Evolutionary conservation across 2,888 invertebrate genomes (phyloP), one percentile per base, ranked within the genome.

Genomic region (Polyommatus iphigenia): DNA sequence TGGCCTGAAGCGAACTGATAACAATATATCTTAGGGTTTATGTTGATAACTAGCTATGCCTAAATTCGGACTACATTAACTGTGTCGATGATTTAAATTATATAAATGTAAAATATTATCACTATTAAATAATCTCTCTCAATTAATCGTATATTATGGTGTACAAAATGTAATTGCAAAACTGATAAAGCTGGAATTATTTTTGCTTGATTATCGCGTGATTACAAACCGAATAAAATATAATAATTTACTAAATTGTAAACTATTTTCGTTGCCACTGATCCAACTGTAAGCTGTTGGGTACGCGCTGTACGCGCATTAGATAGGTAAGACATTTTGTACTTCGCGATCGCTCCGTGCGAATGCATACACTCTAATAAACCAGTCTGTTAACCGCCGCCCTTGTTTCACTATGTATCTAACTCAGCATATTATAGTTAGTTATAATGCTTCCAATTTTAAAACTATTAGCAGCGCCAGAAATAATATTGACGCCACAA

Each of bases 1-100:
- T 67, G 67, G 67, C 29, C 67, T 67, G 67, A 4, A 67, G 67
- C 67, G 13, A 67, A 67, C 67, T 67, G 67, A 67, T 67, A 67
- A 67, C 67, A 67, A 67, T 67, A 67, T 67, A 67, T 67, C 67
- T 67, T 32, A 67, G 29, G 29, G 15, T 62, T 67, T 15, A 67
- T 32, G 29, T 67, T 32, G 29, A 32, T 29, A 67, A 32, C 29
- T 67, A 67, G 29, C 67, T 32, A 0, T 59, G 67, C 67, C 29
- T 29, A 67, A 29, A 67, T 67, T 29, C 6, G 15, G 13, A 67
- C 5, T 29, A 29, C 18, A 67, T 67, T 29, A 67, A 67, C 29
- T 29, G 1, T 15, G 67, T 29, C 15, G 15, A 67, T 67, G 29
- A 67, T 32, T 67, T 67, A 67, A 67, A 67, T 24, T 24, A 24